phyloP scores from a whole-genome alignment of 2,113 vertebrate genomes.

The Clinocottus analis region DNA sequence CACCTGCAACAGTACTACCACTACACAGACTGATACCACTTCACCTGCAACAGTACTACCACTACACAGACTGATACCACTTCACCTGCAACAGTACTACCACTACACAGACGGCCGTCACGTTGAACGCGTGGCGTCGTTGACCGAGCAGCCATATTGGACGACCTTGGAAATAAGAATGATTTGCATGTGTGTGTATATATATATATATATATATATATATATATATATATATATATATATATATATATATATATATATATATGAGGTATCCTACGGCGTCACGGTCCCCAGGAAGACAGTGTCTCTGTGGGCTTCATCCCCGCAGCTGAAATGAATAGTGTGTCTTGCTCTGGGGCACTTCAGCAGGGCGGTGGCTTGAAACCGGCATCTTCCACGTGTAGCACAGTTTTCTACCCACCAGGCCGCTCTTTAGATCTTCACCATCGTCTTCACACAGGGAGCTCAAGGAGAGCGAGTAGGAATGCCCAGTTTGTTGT shows the following conservation, averaged over 20 bases:
- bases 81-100: not conserved
- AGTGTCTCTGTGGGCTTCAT: not conserved
- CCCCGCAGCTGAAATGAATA: not conserved
- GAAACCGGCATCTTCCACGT: constrained; percentile 39
- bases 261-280: not conserved
- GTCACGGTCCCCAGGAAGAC: not conserved
- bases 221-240: too few species aligned
- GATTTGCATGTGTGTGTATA: not conserved
- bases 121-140: not conserved
- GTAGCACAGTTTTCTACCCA: constrained; percentile 58
- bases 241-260: too few species aligned
- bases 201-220: too few species aligned
- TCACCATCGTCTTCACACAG: not conserved
- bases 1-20: too few species aligned
- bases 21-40: too few species aligned
- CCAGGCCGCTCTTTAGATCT: constrained; percentile 2
- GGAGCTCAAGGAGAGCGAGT: constrained; percentile 35
- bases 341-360: constrained; percentile 14
- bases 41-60: too few species aligned
- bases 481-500: constrained; percentile 65
- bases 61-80: not conserved
- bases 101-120: too few species aligned
- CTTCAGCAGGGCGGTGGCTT: constrained; percentile 8
- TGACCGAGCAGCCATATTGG: not conserved
- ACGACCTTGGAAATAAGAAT: not conserved